A percentile compares a stretch with the other conserved stretches of the same genome.
Conservation (phyloP, 2,888 invertebrate species). For the Pandemis heparana region DNA sequence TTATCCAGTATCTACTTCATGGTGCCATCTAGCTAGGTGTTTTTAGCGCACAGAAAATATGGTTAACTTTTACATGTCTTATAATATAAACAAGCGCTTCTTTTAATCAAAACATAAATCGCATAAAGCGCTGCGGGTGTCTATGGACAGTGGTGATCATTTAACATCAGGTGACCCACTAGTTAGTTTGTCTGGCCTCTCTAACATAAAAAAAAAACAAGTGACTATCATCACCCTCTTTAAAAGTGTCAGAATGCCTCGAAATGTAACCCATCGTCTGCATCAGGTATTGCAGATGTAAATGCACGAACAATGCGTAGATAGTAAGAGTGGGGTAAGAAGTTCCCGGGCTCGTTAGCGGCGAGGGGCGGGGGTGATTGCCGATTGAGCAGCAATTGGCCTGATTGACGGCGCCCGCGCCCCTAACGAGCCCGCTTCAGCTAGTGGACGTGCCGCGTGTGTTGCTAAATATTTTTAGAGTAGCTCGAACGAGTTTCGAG, state of each 20-base stretch:
- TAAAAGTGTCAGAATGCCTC: not conserved
- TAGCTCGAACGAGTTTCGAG: slow-evolving; percentile 1
- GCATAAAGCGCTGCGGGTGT: no score
- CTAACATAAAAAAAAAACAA: no score
- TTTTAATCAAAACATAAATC: no score
- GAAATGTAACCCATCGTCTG: not conserved
- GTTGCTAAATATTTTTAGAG: slow-evolving; percentile 41
- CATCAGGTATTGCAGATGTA: slow-evolving; percentile 55
- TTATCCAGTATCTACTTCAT: no score
- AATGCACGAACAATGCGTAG: slow-evolving; percentile 58
- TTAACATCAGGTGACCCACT: no score
- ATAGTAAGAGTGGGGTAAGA: slow-evolving; percentile 68
- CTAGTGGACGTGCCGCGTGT: slow-evolving; percentile 68
- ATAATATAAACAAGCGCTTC: no score
- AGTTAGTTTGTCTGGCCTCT: no score
- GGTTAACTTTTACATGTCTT: no score
- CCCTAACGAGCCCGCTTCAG: slow-evolving; percentile 84
- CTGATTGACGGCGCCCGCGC: slow-evolving; percentile 82
- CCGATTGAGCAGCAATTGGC: slow-evolving; percentile 86
- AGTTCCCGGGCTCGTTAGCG: slow-evolving; percentile 80
- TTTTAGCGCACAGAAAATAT: no score
- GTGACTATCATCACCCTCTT: no score
- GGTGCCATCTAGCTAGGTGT: no score
- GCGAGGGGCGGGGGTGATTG: slow-evolving; percentile 76
- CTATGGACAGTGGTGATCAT: no score